phyloP scores from a whole-genome alignment of 2,797 vertebrate genomes.

The Gadopsis bispinosus region DNA sequence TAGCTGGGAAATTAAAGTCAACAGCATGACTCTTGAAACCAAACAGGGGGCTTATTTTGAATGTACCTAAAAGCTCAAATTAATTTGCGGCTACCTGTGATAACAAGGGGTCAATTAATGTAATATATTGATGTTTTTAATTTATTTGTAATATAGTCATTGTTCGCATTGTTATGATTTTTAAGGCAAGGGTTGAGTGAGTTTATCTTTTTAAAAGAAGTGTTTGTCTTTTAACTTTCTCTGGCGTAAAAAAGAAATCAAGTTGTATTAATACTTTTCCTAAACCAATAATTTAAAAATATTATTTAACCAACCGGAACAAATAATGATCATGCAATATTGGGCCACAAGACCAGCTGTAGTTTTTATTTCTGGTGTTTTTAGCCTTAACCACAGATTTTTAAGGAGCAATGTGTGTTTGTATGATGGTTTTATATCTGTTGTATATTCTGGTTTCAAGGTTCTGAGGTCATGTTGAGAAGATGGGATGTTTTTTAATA shows the following conservation, averaged over 20 bases:
- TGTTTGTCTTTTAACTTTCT: slow-evolving; percentile 45
- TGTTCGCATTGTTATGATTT: slow-evolving; percentile 45
- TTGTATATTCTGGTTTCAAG: slow-evolving; percentile 31
- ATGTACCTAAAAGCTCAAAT: slow-evolving; percentile 59
- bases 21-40: slow-evolving; percentile 43
- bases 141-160: slow-evolving; percentile 69
- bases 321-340: slow-evolving; percentile 5
- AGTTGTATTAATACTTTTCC: slow-evolving; percentile 14
- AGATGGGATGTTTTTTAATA: slow-evolving; percentile 51
- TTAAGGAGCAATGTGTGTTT: slow-evolving; percentile 35
- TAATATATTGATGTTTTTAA: slow-evolving; percentile 72
- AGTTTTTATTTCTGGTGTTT: slow-evolving; percentile 10
- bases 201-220: slow-evolving; percentile 37
- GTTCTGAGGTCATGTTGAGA: slow-evolving; percentile 28
- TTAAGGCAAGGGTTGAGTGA: slow-evolving; percentile 36
- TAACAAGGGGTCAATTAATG: slow-evolving; percentile 28
- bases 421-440: slow-evolving; percentile 49
- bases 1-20: slow-evolving; percentile 25
- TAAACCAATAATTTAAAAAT: slow-evolving; percentile 28
- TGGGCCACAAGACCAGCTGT: slow-evolving; percentile 10
- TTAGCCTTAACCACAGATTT: slow-evolving; percentile 39
- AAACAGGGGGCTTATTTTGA: slow-evolving; percentile 65
- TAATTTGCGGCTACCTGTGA: slow-evolving; percentile 36
- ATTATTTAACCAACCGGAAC: slow-evolving; percentile 1
- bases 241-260: slow-evolving; percentile 28